Percentiles rank a stretch among this genome's conserved stretches.
Conservation (phyloP, 2,888 invertebrate species). For the Plebejus melissa region DNA sequence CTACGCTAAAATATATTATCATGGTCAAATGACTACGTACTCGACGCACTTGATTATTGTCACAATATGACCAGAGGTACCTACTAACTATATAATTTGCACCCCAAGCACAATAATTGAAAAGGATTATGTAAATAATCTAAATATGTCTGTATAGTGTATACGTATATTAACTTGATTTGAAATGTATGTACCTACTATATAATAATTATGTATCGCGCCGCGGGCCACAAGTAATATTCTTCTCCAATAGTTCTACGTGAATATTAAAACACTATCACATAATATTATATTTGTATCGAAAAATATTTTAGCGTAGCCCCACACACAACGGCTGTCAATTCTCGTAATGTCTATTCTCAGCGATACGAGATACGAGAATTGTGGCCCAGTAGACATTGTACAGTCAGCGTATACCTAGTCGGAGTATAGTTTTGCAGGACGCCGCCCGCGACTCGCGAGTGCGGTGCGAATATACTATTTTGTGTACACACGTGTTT, state of each 20-base stretch:
- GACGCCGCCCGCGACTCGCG: neutral
- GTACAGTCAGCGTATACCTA: neutral
- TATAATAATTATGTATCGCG: too few species aligned
- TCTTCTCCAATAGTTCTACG: neutral
- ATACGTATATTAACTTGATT: too few species aligned
- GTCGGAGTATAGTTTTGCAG: slow-evolving; percentile 18
- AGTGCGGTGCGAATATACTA: slow-evolving; percentile 17
- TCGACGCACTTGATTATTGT: too few species aligned
- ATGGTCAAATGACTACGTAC: too few species aligned
- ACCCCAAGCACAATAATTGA: too few species aligned
- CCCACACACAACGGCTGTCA: neutral
- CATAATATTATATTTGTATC: neutral
- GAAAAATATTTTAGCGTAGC: slow-evolving; percentile 1
- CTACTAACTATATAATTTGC: too few species aligned
- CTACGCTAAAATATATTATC: neutral
- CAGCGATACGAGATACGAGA: neutral
- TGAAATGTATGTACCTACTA: too few species aligned
- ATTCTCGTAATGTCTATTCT: neutral
- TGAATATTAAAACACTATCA: neutral
- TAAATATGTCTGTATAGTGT: too few species aligned
- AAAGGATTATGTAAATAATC: too few species aligned
- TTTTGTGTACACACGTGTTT: slow-evolving; percentile 17
- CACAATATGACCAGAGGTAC: too few species aligned
- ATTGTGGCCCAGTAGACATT: neutral
- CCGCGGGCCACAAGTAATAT: too few species aligned